phyloP scores from a whole-genome alignment of 2,113 vertebrate genomes.

The Rhadina sibilatrix region DNA sequence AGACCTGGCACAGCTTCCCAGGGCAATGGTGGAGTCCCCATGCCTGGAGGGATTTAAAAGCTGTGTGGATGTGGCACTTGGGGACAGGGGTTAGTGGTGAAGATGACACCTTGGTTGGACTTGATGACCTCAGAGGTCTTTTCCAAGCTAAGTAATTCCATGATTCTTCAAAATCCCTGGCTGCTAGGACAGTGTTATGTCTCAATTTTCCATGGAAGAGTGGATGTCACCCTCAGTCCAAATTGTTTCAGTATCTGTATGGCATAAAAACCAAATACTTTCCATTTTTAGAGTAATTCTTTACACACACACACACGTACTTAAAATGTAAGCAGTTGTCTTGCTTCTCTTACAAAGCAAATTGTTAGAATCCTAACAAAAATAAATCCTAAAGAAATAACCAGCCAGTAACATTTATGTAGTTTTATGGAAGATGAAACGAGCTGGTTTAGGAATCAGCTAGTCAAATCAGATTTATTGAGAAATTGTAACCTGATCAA shows the following conservation, averaged over 20 bases:
- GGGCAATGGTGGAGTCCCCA: neutral
- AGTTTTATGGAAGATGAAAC: neutral
- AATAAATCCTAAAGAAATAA: neutral
- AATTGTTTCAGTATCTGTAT: neutral
- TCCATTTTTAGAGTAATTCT: neutral
- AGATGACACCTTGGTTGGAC: neutral
- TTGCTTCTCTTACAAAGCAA: neutral
- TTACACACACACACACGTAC: neutral
- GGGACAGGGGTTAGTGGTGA: rapidly evolving
- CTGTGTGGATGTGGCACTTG: neutral
- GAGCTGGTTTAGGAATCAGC: neutral
- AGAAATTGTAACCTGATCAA: neutral
- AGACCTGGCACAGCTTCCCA: neutral
- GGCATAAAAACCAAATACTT: neutral
- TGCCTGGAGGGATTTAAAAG: neutral
- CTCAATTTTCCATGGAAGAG: neutral
- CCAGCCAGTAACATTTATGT: neutral
- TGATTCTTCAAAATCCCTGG: neutral
- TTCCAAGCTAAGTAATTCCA: neutral
- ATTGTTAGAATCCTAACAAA: neutral
- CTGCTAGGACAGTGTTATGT: neutral
- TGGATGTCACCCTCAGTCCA: neutral
- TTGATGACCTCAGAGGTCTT: neutral
- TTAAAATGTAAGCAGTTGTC: neutral
- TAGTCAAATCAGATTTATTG: neutral